phyloP scores from a whole-genome alignment of 1,140 invertebrate genomes.

The Neodiprion lecontei region DNA sequence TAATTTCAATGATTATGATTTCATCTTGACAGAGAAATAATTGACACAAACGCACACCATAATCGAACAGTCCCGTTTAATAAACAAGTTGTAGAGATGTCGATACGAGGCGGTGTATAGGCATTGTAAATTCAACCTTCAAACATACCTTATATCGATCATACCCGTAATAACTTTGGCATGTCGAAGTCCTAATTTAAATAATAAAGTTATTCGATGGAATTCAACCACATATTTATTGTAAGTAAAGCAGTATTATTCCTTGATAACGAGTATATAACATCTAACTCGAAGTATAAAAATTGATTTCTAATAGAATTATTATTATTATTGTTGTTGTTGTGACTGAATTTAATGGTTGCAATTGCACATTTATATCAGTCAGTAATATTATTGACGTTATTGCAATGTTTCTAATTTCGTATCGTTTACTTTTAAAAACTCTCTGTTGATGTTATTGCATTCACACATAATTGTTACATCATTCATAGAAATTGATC shows the following conservation, averaged over 20 bases:
- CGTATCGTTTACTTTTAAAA: neutral
- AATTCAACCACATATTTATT: constrained; percentile 48
- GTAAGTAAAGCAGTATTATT: constrained; percentile 53
- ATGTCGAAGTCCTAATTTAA: too few species aligned
- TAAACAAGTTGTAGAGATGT: too few species aligned
- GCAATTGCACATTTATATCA: constrained; percentile 2
- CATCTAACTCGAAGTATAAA: constrained; percentile 29
- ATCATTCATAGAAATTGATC: neutral
- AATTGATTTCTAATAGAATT: constrained; percentile 33
- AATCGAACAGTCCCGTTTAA: too few species aligned
- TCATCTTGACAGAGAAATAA: too few species aligned
- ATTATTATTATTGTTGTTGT: constrained; percentile 30
- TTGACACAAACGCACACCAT: too few species aligned
- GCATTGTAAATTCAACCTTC: too few species aligned
- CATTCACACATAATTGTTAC: neutral
- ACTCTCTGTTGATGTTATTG: neutral
- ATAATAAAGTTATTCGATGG: constrained; percentile 30
- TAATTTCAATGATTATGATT: too few species aligned
- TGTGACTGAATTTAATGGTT: constrained; percentile 6
- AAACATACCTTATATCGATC: too few species aligned
- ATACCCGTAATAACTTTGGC: too few species aligned
- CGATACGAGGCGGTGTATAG: too few species aligned
- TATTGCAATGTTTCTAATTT: neutral
- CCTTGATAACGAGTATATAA: constrained; percentile 38
- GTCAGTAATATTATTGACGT: constrained; percentile 28